phyloP scores from a whole-genome alignment of 2,113 vertebrate species.

The Thamnophis sirtalis region DNA sequence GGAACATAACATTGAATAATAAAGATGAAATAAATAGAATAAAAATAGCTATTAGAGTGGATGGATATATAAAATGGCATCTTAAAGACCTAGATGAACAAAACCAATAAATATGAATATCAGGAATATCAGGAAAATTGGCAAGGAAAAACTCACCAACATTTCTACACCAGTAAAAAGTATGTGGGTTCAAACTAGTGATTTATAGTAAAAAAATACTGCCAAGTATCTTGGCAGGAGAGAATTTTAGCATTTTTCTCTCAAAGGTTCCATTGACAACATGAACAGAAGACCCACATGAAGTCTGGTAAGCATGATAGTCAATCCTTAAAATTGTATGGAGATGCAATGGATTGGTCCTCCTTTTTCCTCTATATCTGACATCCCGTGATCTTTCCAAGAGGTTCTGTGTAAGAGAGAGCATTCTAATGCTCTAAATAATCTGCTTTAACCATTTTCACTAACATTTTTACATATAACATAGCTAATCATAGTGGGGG shows the following conservation, averaged over 20 bases:
- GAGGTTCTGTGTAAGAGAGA: background rate
- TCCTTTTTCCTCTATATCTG: background rate
- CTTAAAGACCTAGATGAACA: background rate
- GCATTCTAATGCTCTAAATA: background rate
- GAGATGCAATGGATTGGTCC: background rate
- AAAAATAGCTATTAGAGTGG: background rate
- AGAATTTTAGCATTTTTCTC: background rate
- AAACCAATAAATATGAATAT: background rate
- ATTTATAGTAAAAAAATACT: background rate
- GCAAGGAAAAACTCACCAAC: background rate
- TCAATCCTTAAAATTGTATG: background rate
- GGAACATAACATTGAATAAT: background rate
- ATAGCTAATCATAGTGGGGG: background rate
- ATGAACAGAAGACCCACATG: background rate
- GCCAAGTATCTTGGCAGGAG: background rate
- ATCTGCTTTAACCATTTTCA: background rate
- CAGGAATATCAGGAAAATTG: background rate
- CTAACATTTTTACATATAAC: background rate
- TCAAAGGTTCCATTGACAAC: background rate
- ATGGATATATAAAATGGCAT: background rate
- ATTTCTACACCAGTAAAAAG: background rate
- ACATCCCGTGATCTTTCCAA: background rate
- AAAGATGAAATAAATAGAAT: background rate
- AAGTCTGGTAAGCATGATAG: background rate
- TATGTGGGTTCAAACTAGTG: background rate